A percentile compares a stretch with the other conserved stretches of the same genome.
phyloP scores from a whole-genome alignment of 2,888 invertebrate species.

The Ischnura elegans region DNA sequence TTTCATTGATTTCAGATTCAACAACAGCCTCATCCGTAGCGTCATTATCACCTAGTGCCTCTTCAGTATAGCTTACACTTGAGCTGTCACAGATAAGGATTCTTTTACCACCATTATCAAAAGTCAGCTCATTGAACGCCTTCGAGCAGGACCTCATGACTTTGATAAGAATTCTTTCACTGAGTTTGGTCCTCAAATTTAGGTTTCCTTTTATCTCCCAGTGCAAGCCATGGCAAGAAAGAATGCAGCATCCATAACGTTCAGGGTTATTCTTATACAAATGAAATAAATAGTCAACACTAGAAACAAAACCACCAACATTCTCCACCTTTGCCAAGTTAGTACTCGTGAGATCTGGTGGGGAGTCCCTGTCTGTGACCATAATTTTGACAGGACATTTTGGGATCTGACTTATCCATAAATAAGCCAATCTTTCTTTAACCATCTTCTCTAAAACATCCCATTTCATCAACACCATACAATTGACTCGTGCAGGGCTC shows the following conservation, averaged over 20 bases:
- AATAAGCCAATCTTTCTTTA: not conserved
- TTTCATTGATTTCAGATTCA: slow-evolving; percentile 19
- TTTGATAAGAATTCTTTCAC: not conserved
- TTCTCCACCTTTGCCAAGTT: not conserved
- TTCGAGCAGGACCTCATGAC: not conserved
- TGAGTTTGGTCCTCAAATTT: not conserved
- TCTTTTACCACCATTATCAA: not conserved
- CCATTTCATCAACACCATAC: not conserved
- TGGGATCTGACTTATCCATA: not conserved
- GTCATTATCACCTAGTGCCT: not conserved
- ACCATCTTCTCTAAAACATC: not conserved
- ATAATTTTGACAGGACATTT: not conserved
- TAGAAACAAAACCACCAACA: not conserved
- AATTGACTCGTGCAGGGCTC: not conserved
- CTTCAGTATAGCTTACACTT: not conserved
- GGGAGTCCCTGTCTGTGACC: not conserved
- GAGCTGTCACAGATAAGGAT: not conserved
- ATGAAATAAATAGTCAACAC: not conserved
- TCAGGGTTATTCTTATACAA: not conserved
- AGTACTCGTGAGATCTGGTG: not conserved
- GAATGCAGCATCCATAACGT: not conserved
- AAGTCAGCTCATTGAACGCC: not conserved
- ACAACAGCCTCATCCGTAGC: not conserved
- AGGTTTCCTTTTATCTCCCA: not conserved
- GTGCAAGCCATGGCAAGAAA: not conserved